phyloP scores from a whole-genome alignment of 2,888 invertebrate species.

The Cyclophora albipunctata region DNA sequence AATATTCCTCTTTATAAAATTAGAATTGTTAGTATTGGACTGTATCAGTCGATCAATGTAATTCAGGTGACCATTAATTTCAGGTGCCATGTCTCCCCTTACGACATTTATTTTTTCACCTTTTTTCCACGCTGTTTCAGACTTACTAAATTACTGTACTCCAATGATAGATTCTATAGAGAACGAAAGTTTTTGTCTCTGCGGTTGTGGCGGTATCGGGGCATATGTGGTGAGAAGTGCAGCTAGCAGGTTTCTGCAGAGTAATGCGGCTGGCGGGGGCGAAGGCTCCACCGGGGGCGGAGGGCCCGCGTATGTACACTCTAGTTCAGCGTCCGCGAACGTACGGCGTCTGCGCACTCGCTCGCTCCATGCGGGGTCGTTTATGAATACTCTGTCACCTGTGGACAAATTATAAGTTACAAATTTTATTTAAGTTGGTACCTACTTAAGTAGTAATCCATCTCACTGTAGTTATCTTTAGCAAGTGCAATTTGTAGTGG shows the following conservation, averaged over 20 bases:
- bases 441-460: too few species aligned
- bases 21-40: too few species aligned
- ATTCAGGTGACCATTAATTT: too few species aligned
- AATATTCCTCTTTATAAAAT: too few species aligned
- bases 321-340: constrained; percentile 82
- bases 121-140: too few species aligned
- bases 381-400: constrained; percentile 34
- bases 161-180: constrained; percentile 84
- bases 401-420: constrained; percentile 3
- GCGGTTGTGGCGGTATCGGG: constrained; percentile 42
- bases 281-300: constrained; percentile 19
- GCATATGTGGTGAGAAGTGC: constrained; percentile 56
- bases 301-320: constrained; percentile 49
- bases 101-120: too few species aligned
- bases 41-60: too few species aligned
- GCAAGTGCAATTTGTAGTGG: too few species aligned
- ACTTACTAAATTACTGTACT: constrained; percentile 49
- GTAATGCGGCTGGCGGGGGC: constrained; percentile 40
- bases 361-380: constrained; percentile 68
- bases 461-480: too few species aligned
- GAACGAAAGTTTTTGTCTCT: constrained; percentile 68
- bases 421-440: too few species aligned
- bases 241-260: constrained; percentile 70
- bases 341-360: constrained; percentile 73
- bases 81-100: too few species aligned